Evolutionary conservation across 2,113 vertebrate species (phyloP).

Genomic region (Thermophis baileyi): DNA sequence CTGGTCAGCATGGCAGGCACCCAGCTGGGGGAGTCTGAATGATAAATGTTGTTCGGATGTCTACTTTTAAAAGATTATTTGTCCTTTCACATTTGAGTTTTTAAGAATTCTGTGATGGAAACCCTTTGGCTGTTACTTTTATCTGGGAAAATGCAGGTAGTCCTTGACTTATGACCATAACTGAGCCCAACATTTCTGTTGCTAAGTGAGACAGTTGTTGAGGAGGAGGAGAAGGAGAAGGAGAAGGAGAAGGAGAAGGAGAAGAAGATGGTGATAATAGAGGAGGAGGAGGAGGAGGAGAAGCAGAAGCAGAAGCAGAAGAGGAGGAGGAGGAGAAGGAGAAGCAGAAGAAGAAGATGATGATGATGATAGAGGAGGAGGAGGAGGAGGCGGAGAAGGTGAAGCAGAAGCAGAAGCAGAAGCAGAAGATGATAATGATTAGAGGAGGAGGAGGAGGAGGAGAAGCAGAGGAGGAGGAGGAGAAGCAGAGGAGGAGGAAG

Average conservation of each 20-base stretch:
- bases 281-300: accelerated
- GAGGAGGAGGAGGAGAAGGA: not conserved
- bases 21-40: not conserved
- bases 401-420: not conserved
- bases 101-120: not conserved
- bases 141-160: not conserved
- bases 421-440: too few species aligned
- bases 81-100: not conserved
- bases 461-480: too few species aligned
- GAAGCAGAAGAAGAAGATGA: too few species aligned
- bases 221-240: not conserved
- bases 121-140: not conserved
- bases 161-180: not conserved
- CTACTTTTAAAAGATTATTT: not conserved
- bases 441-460: not conserved
- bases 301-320: accelerated
- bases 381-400: too few species aligned
- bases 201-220: too few species aligned
- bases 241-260: not conserved
- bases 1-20: too few species aligned
- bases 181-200: too few species aligned
- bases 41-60: not conserved
- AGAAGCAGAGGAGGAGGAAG: not conserved
- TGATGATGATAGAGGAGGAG: too few species aligned
- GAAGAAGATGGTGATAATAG: too few species aligned